phyloP scores from a whole-genome alignment of 2,888 invertebrate species.

The Hirudinaria manillensis region DNA sequence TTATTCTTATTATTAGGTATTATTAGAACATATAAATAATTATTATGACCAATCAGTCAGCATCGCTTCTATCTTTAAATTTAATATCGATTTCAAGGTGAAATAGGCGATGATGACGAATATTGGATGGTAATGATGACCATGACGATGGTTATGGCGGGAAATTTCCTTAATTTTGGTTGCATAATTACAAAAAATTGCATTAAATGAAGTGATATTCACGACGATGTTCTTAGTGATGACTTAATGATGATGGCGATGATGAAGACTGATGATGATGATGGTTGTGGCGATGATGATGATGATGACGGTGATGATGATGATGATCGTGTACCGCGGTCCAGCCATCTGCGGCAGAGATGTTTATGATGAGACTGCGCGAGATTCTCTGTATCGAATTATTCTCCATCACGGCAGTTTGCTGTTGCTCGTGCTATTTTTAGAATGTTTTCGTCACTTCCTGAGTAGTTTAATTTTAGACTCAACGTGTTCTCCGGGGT shows the following conservation, averaged over 20 bases:
- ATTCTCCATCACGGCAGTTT: too few species aligned
- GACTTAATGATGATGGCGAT: slow-evolving; percentile 15
- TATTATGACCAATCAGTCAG: too few species aligned
- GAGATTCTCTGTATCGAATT: too few species aligned
- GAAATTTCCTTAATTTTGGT: not conserved
- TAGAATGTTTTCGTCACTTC: too few species aligned
- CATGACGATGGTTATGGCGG: not conserved
- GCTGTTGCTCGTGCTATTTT: too few species aligned
- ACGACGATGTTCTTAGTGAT: not conserved
- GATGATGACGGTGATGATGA: slow-evolving; percentile 18
- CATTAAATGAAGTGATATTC: not conserved
- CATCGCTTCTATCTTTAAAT: too few species aligned
- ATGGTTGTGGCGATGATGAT: slow-evolving; percentile 21
- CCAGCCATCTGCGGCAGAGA: too few species aligned
- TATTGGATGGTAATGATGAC: not conserved
- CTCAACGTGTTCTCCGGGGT: too few species aligned
- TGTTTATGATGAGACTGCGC: too few species aligned
- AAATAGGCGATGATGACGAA: not conserved
- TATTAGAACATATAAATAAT: too few species aligned
- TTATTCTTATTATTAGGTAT: too few species aligned
- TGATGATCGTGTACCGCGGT: slow-evolving; percentile 4
- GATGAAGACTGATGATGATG: slow-evolving; percentile 19
- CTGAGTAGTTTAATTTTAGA: too few species aligned
- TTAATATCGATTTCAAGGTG: not conserved
- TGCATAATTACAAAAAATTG: not conserved